Evolutionary conservation across 2,888 invertebrate species (phyloP).

Genomic region (Chymomyza fuscimana): DNA sequence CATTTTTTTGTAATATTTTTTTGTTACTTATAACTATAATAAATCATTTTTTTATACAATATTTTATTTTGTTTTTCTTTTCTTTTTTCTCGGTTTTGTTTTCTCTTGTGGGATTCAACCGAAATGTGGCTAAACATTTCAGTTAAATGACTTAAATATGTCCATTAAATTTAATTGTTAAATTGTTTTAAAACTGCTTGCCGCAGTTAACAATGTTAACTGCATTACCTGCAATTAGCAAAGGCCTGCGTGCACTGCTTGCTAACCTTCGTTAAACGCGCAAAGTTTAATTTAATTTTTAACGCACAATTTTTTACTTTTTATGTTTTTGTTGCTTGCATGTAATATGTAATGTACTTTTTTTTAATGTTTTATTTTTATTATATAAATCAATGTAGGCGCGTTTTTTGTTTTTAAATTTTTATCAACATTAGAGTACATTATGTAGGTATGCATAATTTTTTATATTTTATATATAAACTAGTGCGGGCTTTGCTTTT

Average conservation of each 20-base stretch:
- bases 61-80: constrained; percentile 54
- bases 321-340: constrained; percentile 9
- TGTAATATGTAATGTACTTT: constrained; percentile 37
- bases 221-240: constrained; percentile 63
- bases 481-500: constrained; percentile 35
- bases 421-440: constrained; percentile 68
- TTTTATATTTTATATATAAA: constrained; percentile 46
- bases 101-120: neutral
- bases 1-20: constrained; percentile 27
- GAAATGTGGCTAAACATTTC: neutral
- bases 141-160: constrained; percentile 18
- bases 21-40: constrained; percentile 63
- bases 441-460: constrained; percentile 53
- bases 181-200: constrained; percentile 66
- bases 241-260: constrained; percentile 63
- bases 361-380: constrained; percentile 10
- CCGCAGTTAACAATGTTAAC: constrained; percentile 66
- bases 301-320: constrained; percentile 12
- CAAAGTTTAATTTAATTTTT: neutral
- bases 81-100: constrained; percentile 46
- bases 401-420: constrained; percentile 26
- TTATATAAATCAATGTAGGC: constrained; percentile 49
- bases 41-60: constrained; percentile 74
- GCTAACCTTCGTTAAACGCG: constrained; percentile 26
- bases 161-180: constrained; percentile 57